phyloP scores from a whole-genome alignment of 2,888 invertebrate genomes.

The Lasioglossum villosulum region DNA sequence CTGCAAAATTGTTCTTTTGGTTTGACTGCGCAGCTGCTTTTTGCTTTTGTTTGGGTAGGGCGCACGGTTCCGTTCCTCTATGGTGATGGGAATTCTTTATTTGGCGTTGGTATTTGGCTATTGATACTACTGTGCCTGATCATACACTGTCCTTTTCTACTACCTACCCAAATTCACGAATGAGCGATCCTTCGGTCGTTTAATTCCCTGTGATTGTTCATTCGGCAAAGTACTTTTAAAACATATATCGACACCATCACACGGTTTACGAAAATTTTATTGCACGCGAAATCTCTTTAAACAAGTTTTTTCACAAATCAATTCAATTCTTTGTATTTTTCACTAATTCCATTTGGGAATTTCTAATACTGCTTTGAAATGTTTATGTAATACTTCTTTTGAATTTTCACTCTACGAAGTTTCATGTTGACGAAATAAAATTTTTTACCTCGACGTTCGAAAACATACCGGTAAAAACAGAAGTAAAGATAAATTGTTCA shows the following conservation, averaged over 20 bases:
- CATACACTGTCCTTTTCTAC: conserved; percentile 11
- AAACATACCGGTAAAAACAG: neutral
- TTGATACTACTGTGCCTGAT: conserved; percentile 19
- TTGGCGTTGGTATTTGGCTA: neutral
- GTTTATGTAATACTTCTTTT: neutral
- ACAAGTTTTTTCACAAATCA: neutral
- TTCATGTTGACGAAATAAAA: neutral
- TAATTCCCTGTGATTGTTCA: neutral
- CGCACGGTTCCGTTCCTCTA: neutral
- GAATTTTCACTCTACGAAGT: neutral
- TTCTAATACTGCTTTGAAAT: neutral
- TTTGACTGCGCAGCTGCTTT: neutral
- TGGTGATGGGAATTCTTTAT: neutral
- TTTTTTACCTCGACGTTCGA: neutral
- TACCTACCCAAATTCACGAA: neutral
- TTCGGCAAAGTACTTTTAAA: neutral
- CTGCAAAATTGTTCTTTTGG: neutral
- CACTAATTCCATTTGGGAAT: neutral
- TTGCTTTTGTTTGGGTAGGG: neutral
- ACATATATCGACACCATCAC: neutral
- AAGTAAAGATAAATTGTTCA: neutral
- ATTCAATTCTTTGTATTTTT: neutral
- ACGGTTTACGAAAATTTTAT: neutral
- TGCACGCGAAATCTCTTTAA: neutral
- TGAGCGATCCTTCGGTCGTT: neutral